Evolutionary conservation across 2,113 vertebrate species (phyloP).

Genomic region (Chinchilla lanigera): DNA sequence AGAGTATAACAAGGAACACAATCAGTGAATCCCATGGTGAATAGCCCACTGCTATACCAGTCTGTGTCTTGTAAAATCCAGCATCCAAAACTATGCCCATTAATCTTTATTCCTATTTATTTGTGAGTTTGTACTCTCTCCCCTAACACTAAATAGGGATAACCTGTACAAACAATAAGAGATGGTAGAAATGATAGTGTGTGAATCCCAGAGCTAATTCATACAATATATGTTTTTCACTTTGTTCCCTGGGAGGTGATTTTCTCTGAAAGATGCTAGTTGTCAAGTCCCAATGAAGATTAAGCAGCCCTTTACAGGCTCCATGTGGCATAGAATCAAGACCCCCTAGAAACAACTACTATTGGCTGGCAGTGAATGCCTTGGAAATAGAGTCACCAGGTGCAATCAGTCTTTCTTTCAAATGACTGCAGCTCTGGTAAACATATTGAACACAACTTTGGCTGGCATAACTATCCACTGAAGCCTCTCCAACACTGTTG

Average conservation of each 20-base stretch:
- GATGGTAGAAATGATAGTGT: not conserved
- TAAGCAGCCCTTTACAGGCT: not conserved
- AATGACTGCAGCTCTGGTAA: not conserved
- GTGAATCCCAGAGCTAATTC: not conserved
- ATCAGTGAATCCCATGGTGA: not conserved
- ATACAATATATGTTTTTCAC: not conserved
- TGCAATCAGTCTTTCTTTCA: not conserved
- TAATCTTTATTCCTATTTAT: not conserved
- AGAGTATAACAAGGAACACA: not conserved
- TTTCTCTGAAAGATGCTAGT: not conserved
- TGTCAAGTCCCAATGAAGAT: not conserved
- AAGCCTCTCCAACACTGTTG: not conserved
- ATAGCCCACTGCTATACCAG: not conserved
- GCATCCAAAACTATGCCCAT: not conserved
- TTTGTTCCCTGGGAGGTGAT: not conserved
- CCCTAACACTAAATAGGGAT: not conserved
- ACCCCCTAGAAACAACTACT: not conserved
- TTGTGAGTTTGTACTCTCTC: not conserved
- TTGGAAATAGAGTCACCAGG: not conserved
- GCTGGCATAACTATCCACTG: not conserved
- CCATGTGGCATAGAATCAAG: not conserved
- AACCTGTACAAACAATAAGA: not conserved
- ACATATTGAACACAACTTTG: not conserved
- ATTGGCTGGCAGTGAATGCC: not conserved
- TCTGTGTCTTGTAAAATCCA: not conserved